These are phyloP conservation scores for Tenodera sinensis DNA, from an alignment of 2,888 invertebrate genomes.

Conservation along the genomic window DNA sequence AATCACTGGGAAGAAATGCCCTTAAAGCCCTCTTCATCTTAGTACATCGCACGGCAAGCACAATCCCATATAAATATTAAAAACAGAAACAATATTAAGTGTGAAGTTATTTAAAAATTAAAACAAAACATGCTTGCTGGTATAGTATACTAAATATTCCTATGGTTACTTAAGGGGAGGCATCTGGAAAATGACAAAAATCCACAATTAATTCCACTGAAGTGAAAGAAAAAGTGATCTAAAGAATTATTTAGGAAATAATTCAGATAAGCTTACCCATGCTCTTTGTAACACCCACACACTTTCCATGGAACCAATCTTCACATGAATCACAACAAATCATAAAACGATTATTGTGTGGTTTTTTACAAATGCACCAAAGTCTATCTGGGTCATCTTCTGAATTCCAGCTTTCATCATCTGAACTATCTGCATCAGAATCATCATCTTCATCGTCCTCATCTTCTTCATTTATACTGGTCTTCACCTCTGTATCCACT, in stretches of 20 bases:
- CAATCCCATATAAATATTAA: too few relatives aligned
- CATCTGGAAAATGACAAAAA: too few relatives aligned
- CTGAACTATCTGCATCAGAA: conserved; percentile 51
- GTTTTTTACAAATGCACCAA: conserved; percentile 94
- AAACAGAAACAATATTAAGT: too few relatives aligned
- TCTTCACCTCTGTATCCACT: neutral
- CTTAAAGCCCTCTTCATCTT: too few relatives aligned
- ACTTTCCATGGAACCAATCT: conserved; percentile 98
- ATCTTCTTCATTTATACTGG: neutral
- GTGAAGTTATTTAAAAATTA: too few relatives aligned
- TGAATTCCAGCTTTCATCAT: conserved; percentile 63
- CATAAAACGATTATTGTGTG: conserved; percentile 92
- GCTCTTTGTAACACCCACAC: conserved; percentile 87
- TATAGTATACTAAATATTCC: too few relatives aligned
- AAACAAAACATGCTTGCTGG: too few relatives aligned
- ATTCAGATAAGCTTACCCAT: conserved; percentile 57
- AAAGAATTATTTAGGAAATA: too few relatives aligned
- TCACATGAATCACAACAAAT: conserved; percentile 94
- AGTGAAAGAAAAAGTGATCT: neutral
- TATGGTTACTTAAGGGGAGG: too few relatives aligned
- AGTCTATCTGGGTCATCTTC: conserved; percentile 90
- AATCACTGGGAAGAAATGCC: too few relatives aligned
- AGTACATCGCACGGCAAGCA: too few relatives aligned
- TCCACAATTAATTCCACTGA: too few relatives aligned
- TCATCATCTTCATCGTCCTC: conserved; percentile 42